A percentile compares a stretch with the other conserved stretches of the same genome.
Conservation (phyloP, 2,888 invertebrate genomes). For the Oithona nana region DNA sequence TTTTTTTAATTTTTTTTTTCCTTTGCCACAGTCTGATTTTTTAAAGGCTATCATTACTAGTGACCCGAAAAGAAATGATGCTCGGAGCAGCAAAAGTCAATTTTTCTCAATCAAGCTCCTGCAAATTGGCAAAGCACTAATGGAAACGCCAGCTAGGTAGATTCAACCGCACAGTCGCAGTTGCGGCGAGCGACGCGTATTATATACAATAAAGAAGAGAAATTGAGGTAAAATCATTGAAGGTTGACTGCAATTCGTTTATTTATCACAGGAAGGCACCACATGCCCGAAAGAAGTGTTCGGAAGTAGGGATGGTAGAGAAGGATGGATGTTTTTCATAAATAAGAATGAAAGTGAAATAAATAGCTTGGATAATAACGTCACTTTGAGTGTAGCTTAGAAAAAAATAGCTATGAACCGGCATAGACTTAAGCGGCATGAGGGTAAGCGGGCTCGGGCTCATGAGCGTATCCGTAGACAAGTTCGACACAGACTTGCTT, state of each 20-base stretch:
- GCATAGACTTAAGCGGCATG: neutral
- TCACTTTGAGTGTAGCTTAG: neutral
- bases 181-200: too few relatives aligned
- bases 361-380: neutral
- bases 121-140: too few relatives aligned
- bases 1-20: too few relatives aligned
- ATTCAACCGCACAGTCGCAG: too few relatives aligned
- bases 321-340: neutral
- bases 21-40: too few relatives aligned
- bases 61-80: too few relatives aligned
- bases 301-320: neutral
- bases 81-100: too few relatives aligned
- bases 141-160: too few relatives aligned
- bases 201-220: too few relatives aligned
- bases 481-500: slow-evolving; percentile 13
- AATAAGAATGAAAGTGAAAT: neutral
- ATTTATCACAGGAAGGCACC: neutral
- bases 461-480: slow-evolving; percentile 16
- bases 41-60: too few relatives aligned
- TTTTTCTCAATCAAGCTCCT: too few relatives aligned
- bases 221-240: neutral
- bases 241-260: neutral
- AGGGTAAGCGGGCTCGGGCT: neutral
- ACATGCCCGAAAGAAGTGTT: neutral
- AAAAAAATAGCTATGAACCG: neutral